Base-by-base conservation (phyloP, 2,888 invertebrate species). In the Lagria hirta region DNA sequence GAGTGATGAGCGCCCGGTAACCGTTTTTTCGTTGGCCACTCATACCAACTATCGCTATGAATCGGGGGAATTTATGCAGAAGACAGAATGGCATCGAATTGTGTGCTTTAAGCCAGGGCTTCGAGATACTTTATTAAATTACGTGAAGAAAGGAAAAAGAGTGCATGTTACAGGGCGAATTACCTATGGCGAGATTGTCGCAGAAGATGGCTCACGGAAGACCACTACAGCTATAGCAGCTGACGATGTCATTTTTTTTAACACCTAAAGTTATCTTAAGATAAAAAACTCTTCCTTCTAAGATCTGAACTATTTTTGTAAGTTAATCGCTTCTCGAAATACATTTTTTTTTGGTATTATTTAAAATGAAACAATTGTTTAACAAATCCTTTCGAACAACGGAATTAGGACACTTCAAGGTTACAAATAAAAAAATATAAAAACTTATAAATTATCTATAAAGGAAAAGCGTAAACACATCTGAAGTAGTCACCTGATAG, bases 41-140 rank as follows among this genome's bases (percentile, higher is more conserved):
- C 91, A 93, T 64, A 82, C 81, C 23, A 89, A 87, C 66, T 93
- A 89, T 69, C 86, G 84, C 32, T 83, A 85, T 71, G 84, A 84
- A 60, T 74, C 78, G 65, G 92, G 90, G 3, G 89, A 91, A 55
- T 77, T 85, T 62, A 73, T 86, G 34, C 91, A 93, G 65, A 83
- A 87, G 59, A 92, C 93, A 4, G 93, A 94, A 56, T 95, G 95
- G 95, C 95, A 95, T 70, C 78, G 89, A 58, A 72, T 95, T 30
- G 85, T 87, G 57, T 85, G 94, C 4, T 95, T 95, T 67, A 89
- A 84, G 62, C 92, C 91, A 2, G 79, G 80, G 37, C 76, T 96
- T 1, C 76, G 93, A 21, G 90, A 93, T 15, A 79, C 80, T 1
- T 85, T 91, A 0, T 81, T 85, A 62, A 84, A 82, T 62, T 89